Conservation (phyloP, 2,888 invertebrate genomes). For the Dicranocentrus wangi region DNA sequence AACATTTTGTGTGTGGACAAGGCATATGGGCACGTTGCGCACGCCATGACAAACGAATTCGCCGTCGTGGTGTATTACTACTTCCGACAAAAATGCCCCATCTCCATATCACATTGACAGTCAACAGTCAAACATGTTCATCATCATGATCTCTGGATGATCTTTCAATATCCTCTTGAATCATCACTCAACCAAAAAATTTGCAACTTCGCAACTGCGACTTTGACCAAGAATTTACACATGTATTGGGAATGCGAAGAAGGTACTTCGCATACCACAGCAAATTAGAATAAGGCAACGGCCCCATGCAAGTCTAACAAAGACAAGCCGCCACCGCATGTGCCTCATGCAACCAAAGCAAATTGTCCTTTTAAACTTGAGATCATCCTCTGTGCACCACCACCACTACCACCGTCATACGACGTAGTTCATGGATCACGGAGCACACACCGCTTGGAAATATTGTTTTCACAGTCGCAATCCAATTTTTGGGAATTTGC, state of each 20-base stretch:
- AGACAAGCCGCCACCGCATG: conserved; percentile 30
- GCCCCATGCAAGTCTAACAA: conserved; percentile 9
- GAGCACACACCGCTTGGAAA: background rate
- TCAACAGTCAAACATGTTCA: background rate
- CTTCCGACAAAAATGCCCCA: no score
- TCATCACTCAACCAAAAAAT: conserved; percentile 35
- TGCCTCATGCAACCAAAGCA: conserved; percentile 8
- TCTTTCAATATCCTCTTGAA: conserved; percentile 24
- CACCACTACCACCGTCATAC: no score
- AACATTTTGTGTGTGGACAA: no score
- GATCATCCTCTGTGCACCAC: background rate
- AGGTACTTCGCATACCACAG: conserved; percentile 6
- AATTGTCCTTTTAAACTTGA: background rate
- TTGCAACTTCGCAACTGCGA: background rate
- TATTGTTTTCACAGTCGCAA: background rate
- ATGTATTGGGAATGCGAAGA: no score
- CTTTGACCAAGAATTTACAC: conserved; percentile 13
- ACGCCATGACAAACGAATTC: no score
- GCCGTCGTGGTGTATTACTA: no score
- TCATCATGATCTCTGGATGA: conserved; percentile 15
- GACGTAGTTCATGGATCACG: conserved; percentile 9
- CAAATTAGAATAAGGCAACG: conserved; percentile 20
- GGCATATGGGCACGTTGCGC: no score
- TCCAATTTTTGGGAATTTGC: conserved; percentile 6
- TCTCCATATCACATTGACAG: background rate